These are phyloP conservation scores for Carassius auratus DNA, from an alignment of 2,113 vertebrate genomes.

Conservation along the genomic window DNA sequence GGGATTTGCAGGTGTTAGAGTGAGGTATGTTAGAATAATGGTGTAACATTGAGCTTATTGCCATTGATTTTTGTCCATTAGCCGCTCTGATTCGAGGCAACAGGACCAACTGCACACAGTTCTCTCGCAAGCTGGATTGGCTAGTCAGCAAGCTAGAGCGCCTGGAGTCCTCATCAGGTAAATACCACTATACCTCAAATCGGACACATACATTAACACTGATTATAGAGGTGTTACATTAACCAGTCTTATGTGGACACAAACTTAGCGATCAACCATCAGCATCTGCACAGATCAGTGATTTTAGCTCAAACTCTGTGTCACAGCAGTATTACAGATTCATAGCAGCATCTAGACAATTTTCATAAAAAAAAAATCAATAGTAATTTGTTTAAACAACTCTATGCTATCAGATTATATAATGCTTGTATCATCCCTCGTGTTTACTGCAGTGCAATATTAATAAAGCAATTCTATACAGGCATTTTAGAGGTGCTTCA, in stretches of 20 bases:
- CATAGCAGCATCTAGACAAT: background rate
- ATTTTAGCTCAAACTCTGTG: slow-evolving; percentile 6
- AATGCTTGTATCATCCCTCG: background rate
- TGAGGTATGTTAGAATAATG: background rate
- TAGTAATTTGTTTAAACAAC: slow-evolving; percentile 29
- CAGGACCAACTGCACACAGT: slow-evolving; percentile 94
- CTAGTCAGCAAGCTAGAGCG: slow-evolving; percentile 96
- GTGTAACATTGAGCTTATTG: slow-evolving; percentile 7
- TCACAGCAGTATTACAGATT: background rate
- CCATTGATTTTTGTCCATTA: slow-evolving; percentile 60
- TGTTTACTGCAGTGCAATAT: slow-evolving; percentile 22
- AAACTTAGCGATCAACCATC: background rate
- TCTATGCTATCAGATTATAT: slow-evolving; percentile 24
- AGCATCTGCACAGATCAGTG: slow-evolving; percentile 25
- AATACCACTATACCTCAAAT: slow-evolving; percentile 1
- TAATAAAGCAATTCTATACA: slow-evolving; percentile 61
- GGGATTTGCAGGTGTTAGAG: background rate
- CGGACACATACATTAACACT: slow-evolving; percentile 28
- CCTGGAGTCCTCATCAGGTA: slow-evolving; percentile 96
- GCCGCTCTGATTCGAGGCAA: slow-evolving; percentile 94
- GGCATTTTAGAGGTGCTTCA: slow-evolving; percentile 95
- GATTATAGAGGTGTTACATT: slow-evolving; percentile 13
- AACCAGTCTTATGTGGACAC: background rate
- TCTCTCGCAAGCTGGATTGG: slow-evolving; percentile 95
- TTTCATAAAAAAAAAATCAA: background rate